Evolutionary conservation across 1,140 invertebrate genomes (phyloP), one percentile per base, ranked within the genome.

Genomic region (Aphidius gifuensis): DNA sequence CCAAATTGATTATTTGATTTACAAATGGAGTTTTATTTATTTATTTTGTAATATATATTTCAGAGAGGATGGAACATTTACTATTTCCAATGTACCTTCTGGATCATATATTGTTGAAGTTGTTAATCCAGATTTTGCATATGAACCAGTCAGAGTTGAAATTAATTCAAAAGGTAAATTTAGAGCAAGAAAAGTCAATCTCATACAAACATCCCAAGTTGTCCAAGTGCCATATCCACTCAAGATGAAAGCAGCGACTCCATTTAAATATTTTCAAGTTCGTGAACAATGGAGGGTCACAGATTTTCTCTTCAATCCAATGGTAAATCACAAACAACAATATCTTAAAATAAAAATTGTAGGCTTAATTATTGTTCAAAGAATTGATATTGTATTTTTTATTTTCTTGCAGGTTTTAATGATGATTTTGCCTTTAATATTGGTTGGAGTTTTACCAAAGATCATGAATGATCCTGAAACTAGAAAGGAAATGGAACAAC

Each of bases 401-500:
- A 44, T 46, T 47, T 5, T n/a, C 63, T 72, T 72, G 9, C 60
- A 86, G 87, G 83, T 98, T 2, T 84, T 98, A 58, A 98, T 98
- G 91, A 98, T 98, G 95, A 87, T 98, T 38, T 73, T 97, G 55
- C 96, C 96, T 1, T 80, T 98, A 9, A 68, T 97, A 1, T 76
- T 98, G 0, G 92, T 99, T 65, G 91, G 98, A 87, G 83, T 98
- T 61, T 79, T 98, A 68, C 96, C 96, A 8, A 97, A 97, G 80
- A 90, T 98, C 84, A 94, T 98, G 88, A 97, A 94, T 75, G 95
- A 98, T 82, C 93, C 94, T 50, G 95, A 98, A 79, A 94, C 95
- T 2, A 92, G 86, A 86, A 94, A 86, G 81, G 94, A 96, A 84
- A 90, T 97, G 82, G 94, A 96, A 74, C 92, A 95, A 68, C 84